A percentile compares a stretch with the other conserved stretches of the same genome.
These are phyloP conservation scores for Pocillopora verrucosa DNA, from an alignment of 64 coral and sea anemone genomes.

Conservation along the genomic window DNA sequence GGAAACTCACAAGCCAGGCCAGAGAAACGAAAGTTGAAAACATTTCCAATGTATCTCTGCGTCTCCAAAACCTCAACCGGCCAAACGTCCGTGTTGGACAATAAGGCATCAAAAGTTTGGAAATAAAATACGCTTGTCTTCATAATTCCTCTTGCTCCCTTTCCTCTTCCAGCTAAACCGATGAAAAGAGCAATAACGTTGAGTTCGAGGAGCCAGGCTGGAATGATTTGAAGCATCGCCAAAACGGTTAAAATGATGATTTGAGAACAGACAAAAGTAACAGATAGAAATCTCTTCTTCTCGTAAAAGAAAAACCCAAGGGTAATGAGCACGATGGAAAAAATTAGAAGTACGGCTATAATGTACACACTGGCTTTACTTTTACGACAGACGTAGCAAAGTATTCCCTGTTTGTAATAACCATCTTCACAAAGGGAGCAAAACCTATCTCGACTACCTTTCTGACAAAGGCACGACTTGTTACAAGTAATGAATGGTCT, in stretches of 20 bases:
- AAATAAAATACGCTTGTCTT: conserved; percentile 82
- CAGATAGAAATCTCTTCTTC: conserved; percentile 3
- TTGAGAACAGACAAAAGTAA: conserved; percentile 24
- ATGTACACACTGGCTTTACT: conserved; percentile 35
- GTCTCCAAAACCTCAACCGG: conserved; percentile 38
- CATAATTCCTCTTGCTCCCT: conserved; percentile 35
- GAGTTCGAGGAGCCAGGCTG: conserved; percentile 77
- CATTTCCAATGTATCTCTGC: conserved; percentile 57
- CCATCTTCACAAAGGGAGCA: conserved; percentile 63
- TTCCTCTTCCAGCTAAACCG: conserved; percentile 60
- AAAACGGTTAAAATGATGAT: conserved; percentile 63
- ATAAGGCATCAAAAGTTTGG: conserved; percentile 77
- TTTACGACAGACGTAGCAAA: conserved; percentile 54
- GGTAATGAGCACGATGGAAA: not conserved
- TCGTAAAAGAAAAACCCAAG: conserved; percentile 9
- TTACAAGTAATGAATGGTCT: conserved; percentile 40
- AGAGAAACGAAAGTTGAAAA: conserved; percentile 73
- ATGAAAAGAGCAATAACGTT: conserved; percentile 58
- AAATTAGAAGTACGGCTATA: conserved; percentile 29
- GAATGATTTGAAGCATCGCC: conserved; percentile 54
- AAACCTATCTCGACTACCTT: conserved; percentile 64
- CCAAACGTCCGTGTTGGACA: conserved; percentile 64
- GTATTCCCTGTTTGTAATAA: conserved; percentile 66
- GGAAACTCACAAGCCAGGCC: conserved; percentile 64
- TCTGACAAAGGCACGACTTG: conserved; percentile 46